These are phyloP conservation scores for Chlamydotis undulata DNA, from an alignment of 2,113 vertebrate genomes.

Conservation along the genomic window DNA sequence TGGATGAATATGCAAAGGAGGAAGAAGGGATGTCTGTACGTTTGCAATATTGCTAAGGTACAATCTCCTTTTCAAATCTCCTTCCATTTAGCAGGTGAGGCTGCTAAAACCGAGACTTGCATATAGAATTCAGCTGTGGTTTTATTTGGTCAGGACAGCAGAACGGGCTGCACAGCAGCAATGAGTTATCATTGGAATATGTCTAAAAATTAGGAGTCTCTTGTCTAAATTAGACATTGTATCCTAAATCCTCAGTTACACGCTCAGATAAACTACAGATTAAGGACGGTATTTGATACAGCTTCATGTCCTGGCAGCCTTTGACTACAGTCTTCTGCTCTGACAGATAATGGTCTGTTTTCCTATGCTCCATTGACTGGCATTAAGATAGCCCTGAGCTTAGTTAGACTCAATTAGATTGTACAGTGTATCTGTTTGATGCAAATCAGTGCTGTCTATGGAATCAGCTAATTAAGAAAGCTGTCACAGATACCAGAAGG, in stretches of 20 bases:
- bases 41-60: not conserved
- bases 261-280: not conserved
- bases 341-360: not conserved
- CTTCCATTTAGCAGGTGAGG: not conserved
- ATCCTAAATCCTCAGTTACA: not conserved
- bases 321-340: not conserved
- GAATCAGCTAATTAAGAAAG: not conserved
- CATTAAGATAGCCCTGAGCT: not conserved
- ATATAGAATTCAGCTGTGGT: not conserved
- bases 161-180: not conserved
- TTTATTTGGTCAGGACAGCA: not conserved
- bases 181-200: not conserved
- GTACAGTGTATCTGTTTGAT: not conserved
- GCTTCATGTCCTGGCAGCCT: not conserved
- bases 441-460: not conserved
- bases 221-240: not conserved
- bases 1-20: not conserved
- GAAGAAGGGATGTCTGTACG: not conserved
- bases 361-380: not conserved
- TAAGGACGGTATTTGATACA: not conserved
- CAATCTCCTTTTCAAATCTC: not conserved
- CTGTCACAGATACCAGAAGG: not conserved
- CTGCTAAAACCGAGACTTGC: not conserved
- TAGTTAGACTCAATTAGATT: not conserved
- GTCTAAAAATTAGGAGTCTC: not conserved